Evolutionary conservation across 2,888 invertebrate species (phyloP).

Genomic region (Drosophila merina): DNA sequence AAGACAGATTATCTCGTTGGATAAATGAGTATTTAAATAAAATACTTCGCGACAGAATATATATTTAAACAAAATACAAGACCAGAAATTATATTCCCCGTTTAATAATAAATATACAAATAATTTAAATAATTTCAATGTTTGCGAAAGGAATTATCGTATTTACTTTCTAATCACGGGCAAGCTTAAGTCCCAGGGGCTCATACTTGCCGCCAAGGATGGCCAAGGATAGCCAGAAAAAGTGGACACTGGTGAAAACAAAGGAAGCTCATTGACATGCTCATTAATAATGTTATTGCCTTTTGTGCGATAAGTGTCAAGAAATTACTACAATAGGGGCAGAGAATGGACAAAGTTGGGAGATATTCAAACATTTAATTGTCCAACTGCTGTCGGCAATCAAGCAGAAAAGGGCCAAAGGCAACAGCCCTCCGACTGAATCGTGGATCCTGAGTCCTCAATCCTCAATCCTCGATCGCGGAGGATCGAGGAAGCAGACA

Average conservation of each 20-base stretch:
- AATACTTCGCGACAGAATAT: not conserved
- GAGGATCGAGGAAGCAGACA: constrained; percentile 62
- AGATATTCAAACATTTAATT: constrained; percentile 74
- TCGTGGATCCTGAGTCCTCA: constrained; percentile 32
- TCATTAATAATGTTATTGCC: constrained; percentile 79
- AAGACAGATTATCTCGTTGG: constrained; percentile 1
- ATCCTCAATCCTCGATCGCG: constrained; percentile 46
- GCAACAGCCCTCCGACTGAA: constrained; percentile 13
- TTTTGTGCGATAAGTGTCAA: constrained; percentile 80
- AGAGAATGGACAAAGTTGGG: constrained; percentile 39
- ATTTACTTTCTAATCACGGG: constrained; percentile 18
- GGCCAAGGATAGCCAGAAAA: constrained; percentile 43
- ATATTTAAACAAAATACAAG: not conserved
- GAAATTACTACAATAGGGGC: constrained; percentile 76
- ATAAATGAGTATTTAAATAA: constrained; percentile 3
- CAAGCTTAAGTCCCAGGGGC: constrained; percentile 48
- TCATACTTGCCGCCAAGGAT: constrained; percentile 40
- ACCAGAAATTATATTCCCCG: not conserved
- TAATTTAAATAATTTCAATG: not conserved
- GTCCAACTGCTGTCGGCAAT: constrained; percentile 73
- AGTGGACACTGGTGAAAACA: constrained; percentile 51
- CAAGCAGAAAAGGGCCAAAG: constrained; percentile 65
- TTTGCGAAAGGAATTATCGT: constrained; percentile 7
- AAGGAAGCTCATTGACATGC: constrained; percentile 76
- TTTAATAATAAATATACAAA: not conserved